These are phyloP conservation scores for Adelges cooleyi DNA, from an alignment of 1,140 invertebrate genomes.

Conservation along the genomic window DNA sequence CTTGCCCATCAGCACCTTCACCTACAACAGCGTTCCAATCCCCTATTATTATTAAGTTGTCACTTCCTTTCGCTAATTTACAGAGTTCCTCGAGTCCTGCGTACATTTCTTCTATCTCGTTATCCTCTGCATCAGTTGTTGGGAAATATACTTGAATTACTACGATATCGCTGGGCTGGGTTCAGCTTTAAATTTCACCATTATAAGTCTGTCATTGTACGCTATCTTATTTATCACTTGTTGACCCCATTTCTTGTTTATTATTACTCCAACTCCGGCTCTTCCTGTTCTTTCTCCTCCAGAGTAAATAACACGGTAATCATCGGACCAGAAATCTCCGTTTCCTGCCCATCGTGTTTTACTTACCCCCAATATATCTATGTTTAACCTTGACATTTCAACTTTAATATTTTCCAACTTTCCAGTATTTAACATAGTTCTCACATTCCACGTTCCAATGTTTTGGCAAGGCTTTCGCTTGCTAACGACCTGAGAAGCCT, in stretches of 20 bases:
- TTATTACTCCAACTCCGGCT: neutral
- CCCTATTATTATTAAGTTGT: slow-evolving; percentile 32
- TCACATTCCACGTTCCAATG: neutral
- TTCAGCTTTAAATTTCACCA: neutral
- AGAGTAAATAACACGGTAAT: neutral
- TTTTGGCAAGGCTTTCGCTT: neutral
- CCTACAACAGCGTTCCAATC: slow-evolving; percentile 36
- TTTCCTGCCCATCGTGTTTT: neutral
- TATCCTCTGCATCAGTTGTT: slow-evolving; percentile 30
- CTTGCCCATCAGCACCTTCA: slow-evolving; percentile 11
- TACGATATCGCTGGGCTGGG: neutral
- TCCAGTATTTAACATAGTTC: neutral
- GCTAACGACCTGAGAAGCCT: neutral
- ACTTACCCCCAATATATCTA: neutral
- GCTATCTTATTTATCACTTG: neutral
- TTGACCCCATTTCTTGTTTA: neutral
- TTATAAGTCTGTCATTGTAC: neutral
- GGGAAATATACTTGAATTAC: neutral
- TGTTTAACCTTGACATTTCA: neutral
- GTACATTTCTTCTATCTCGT: slow-evolving; percentile 34
- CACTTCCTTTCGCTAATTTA: slow-evolving; percentile 29
- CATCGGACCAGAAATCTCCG: slow-evolving; percentile 8
- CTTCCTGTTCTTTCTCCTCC: neutral
- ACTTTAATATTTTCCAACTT: neutral
- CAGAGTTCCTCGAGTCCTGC: slow-evolving; percentile 25